phyloP scores from a whole-genome alignment of 2,888 invertebrate genomes.

The Orthonevra nobilis region DNA sequence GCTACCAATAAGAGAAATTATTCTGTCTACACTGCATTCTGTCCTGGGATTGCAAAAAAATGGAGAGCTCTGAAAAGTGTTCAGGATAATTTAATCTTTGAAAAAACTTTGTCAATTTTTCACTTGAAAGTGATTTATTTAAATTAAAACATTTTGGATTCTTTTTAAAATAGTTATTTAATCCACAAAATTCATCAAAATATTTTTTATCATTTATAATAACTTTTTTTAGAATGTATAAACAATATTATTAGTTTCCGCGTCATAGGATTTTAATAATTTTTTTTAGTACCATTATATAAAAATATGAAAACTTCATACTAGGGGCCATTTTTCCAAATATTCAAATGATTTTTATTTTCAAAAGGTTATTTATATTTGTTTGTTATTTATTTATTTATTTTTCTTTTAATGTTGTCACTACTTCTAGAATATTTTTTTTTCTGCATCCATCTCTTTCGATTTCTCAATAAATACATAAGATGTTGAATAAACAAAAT shows the following conservation, averaged over 20 bases:
- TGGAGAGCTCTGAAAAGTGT: not conserved
- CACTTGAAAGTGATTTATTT: not conserved
- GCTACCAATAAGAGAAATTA: conserved; percentile 2
- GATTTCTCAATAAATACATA: conserved; percentile 25
- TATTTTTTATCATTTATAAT: conserved; percentile 8
- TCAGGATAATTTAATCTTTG: not conserved
- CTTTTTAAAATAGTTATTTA: not conserved
- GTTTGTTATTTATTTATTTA: conserved; percentile 2
- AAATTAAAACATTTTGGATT: not conserved
- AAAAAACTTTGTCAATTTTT: not conserved
- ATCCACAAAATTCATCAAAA: conserved; percentile 1
- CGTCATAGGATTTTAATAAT: not conserved
- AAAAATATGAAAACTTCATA: conserved; percentile 3
- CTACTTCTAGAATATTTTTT: conserved; percentile 29
- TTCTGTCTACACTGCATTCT: conserved; percentile 11
- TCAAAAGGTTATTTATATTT: not conserved
- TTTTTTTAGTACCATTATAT: not conserved
- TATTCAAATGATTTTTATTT: conserved; percentile 23
- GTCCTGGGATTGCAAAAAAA: conserved; percentile 17
- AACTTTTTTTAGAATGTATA: not conserved
- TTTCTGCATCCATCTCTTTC: conserved; percentile 27
- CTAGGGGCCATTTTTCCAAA: conserved; percentile 9
- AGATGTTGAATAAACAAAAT: conserved; percentile 28
- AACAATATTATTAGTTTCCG: not conserved
- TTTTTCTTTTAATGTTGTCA: conserved; percentile 12